Conservation (phyloP, 2,113 vertebrate species). For the Platichthys stellatus region DNA sequence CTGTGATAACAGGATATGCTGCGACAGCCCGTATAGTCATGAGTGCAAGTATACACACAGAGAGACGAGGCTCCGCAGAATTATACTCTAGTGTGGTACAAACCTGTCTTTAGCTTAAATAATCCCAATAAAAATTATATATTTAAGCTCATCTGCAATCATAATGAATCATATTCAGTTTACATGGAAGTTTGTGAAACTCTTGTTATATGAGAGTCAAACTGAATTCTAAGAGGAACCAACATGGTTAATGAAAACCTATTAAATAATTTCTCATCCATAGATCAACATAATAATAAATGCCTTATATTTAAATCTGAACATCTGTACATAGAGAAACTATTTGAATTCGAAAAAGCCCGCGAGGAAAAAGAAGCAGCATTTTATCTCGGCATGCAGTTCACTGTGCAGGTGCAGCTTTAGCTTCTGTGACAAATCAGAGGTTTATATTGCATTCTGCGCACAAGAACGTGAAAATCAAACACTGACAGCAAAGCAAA, state of each 20-base stretch:
- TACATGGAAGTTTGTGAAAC: neutral
- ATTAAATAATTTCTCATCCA: too few relatives aligned
- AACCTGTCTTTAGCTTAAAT: neutral
- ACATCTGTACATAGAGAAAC: neutral
- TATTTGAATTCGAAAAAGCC: conserved; percentile 38
- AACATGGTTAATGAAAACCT: too few relatives aligned
- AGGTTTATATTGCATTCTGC: conserved; percentile 6
- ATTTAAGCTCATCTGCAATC: conserved; percentile 2
- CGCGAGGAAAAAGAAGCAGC: conserved; percentile 27
- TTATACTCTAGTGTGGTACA: neutral
- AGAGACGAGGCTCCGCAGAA: conserved; percentile 36
- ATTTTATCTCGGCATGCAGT: conserved; percentile 7
- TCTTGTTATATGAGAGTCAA: too few relatives aligned
- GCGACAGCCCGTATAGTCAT: conserved; percentile 48
- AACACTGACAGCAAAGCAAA: conserved; percentile 38
- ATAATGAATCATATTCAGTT: neutral
- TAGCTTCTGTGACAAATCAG: conserved; percentile 44
- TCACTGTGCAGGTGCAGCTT: conserved; percentile 21
- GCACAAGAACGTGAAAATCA: conserved; percentile 7
- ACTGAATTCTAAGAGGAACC: too few relatives aligned
- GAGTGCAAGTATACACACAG: conserved; percentile 28
- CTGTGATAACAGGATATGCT: conserved; percentile 28
- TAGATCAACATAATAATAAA: too few relatives aligned
- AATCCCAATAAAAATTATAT: neutral
- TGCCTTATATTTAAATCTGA: too few relatives aligned